A percentile compares a stretch with the other conserved stretches of the same genome.
These are phyloP conservation scores for Ichneumoninae sp. DNA, from an alignment of 2,888 invertebrate genomes.

Conservation along the genomic window DNA sequence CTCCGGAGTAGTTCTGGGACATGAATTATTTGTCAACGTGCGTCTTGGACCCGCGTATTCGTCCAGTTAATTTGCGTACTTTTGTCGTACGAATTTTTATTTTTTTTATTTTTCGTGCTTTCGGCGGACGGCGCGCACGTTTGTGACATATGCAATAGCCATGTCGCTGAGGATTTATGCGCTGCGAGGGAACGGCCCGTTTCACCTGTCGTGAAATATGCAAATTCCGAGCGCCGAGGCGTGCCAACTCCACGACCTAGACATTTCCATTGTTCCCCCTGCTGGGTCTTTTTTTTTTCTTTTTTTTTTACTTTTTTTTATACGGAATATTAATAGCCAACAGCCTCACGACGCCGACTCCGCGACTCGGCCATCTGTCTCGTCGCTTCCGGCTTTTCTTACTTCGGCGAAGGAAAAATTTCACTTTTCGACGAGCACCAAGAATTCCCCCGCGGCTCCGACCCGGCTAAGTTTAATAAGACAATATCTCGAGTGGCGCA, in stretches of 20 bases:
- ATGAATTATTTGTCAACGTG: slow-evolving; percentile 12
- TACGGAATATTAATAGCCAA: slow-evolving; percentile 58
- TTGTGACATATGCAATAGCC: slow-evolving; percentile 45
- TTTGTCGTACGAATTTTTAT: background rate
- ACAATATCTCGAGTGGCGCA: background rate
- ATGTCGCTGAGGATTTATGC: slow-evolving; percentile 71
- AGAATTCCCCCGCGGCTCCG: background rate
- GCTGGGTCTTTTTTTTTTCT: slow-evolving; percentile 36
- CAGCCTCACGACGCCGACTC: slow-evolving; percentile 38
- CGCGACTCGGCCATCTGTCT: slow-evolving; percentile 18
- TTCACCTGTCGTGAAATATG: slow-evolving; percentile 73
- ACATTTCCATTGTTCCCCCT: slow-evolving; percentile 64
- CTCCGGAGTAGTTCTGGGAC: background rate
- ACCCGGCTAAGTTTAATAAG: background rate
- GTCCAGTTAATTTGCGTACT: slow-evolving; percentile 5
- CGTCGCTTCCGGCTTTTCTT: slow-evolving; percentile 14
- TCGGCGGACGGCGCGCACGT: background rate
- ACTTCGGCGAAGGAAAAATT: slow-evolving; percentile 7
- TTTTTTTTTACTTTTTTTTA: slow-evolving; percentile 18
- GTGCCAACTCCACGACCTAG: slow-evolving; percentile 64
- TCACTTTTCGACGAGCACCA: slow-evolving; percentile 2
- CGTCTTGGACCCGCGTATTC: slow-evolving; percentile 3
- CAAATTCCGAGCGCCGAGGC: slow-evolving; percentile 69
- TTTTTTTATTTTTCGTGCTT: background rate
- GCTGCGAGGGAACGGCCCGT: slow-evolving; percentile 54